These are phyloP conservation scores for Tenebrio molitor DNA, from an alignment of 1,140 invertebrate species.

Conservation along the genomic window DNA sequence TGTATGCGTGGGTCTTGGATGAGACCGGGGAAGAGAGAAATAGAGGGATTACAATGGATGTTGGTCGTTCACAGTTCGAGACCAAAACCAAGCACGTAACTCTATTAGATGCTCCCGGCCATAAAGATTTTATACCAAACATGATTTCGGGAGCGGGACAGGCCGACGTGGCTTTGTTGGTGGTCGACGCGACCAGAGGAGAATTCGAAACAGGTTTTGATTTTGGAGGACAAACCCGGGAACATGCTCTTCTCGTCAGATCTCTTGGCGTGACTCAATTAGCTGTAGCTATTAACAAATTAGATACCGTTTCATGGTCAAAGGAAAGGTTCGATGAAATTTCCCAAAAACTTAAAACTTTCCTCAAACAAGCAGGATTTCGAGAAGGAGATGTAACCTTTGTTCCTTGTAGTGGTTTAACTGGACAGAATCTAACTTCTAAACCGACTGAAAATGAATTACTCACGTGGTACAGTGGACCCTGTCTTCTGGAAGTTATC, in stretches of 20 bases:
- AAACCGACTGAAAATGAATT: conserved; percentile 78
- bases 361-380: conserved; percentile 96
- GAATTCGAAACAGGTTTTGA: conserved; percentile 99
- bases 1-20: conserved; percentile 99
- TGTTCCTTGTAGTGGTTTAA: conserved; percentile 96
- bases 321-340: conserved; percentile 91
- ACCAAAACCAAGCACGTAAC: conserved; percentile 87
- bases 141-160: conserved; percentile 99
- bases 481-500: conserved; percentile 85
- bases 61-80: conserved; percentile 94
- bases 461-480: conserved; percentile 88
- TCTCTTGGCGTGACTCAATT: conserved; percentile 93
- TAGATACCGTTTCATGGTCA: conserved; percentile 86
- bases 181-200: conserved; percentile 95
- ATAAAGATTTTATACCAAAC: conserved; percentile 99
- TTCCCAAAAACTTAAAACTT: conserved; percentile 84
- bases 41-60: conserved; percentile 93
- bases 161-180: conserved; percentile 96
- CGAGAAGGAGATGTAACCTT: conserved; percentile 90
- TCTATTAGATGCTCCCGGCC: conserved; percentile 96
- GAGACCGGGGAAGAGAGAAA: conserved; percentile 97
- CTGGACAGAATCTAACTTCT: conserved; percentile 91
- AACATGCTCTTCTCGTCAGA: conserved; percentile 94
- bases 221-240: conserved; percentile 96
- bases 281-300: conserved; percentile 88